phyloP scores from a whole-genome alignment of 2,797 vertebrate genomes.

The Sebastes ruberrimus region DNA sequence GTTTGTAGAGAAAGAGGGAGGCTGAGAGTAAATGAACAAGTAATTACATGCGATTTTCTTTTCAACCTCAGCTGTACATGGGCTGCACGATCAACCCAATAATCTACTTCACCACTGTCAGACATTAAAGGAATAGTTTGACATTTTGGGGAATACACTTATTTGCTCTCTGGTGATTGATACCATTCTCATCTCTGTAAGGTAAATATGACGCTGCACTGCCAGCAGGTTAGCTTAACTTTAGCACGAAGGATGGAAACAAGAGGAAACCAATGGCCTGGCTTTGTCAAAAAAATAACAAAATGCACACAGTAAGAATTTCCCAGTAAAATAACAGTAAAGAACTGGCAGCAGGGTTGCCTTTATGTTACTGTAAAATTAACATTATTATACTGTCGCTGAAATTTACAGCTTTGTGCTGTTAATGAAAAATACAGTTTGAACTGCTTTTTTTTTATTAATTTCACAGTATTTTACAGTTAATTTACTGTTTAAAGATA shows the following conservation, averaged over 20 bases:
- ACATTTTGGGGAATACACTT: background rate
- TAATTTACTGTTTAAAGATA: too few species aligned
- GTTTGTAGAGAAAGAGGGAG: background rate
- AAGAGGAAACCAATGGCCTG: background rate
- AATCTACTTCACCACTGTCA: background rate
- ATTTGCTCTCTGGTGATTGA: background rate
- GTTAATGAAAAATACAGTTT: too few species aligned
- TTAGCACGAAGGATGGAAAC: background rate
- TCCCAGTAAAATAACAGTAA: too few species aligned
- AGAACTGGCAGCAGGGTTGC: too few species aligned
- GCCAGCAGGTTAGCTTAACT: background rate
- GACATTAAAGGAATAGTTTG: background rate
- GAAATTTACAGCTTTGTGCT: too few species aligned
- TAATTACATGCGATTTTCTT: conserved; percentile 31
- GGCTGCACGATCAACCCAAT: background rate
- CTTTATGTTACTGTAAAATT: too few species aligned
- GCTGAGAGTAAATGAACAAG: background rate
- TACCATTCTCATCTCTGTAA: too few species aligned
- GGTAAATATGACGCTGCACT: background rate
- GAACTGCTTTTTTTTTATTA: too few species aligned
- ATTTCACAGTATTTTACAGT: too few species aligned
- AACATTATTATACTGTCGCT: too few species aligned
- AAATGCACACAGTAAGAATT: too few species aligned
- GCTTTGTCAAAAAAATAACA: background rate
- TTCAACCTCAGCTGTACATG: background rate